These are phyloP conservation scores for Gymnocephalus cernua DNA, from an alignment of 2,113 vertebrate species.

Conservation along the genomic window DNA sequence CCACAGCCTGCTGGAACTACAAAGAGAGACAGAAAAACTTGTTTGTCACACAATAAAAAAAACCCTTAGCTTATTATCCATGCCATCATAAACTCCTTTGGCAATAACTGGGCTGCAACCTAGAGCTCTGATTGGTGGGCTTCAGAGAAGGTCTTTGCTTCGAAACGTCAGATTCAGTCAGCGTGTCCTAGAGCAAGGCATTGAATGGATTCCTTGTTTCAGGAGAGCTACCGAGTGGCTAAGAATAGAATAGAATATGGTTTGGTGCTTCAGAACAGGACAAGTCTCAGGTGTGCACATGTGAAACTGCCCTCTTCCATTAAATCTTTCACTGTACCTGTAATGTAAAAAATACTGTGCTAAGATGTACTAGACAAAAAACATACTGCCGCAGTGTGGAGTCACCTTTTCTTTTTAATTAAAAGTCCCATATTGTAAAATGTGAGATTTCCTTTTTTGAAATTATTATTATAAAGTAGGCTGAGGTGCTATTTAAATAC, in stretches of 20 bases:
- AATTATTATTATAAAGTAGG: too few species aligned
- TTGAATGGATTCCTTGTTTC: background rate
- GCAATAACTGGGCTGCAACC: background rate
- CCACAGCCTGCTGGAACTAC: conserved; percentile 95
- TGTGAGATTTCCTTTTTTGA: too few species aligned
- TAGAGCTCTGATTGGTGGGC: background rate
- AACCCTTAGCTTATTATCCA: too few species aligned
- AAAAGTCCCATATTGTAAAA: too few species aligned
- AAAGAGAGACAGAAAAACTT: background rate
- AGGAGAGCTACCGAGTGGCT: too few species aligned
- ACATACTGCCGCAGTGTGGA: background rate
- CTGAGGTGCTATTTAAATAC: too few species aligned
- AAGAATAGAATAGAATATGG: background rate
- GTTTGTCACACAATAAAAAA: background rate
- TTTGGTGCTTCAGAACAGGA: background rate
- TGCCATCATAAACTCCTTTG: background rate
- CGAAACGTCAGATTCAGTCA: background rate
- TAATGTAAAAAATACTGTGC: background rate
- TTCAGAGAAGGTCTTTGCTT: background rate
- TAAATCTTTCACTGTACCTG: background rate
- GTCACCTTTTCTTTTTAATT: background rate
- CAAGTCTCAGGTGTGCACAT: background rate
- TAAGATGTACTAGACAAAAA: background rate
- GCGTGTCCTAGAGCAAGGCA: background rate
- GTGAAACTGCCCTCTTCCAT: background rate